Base-by-base conservation (phyloP, 2,113 vertebrate genomes). In the Microcebus tavaratra region DNA sequence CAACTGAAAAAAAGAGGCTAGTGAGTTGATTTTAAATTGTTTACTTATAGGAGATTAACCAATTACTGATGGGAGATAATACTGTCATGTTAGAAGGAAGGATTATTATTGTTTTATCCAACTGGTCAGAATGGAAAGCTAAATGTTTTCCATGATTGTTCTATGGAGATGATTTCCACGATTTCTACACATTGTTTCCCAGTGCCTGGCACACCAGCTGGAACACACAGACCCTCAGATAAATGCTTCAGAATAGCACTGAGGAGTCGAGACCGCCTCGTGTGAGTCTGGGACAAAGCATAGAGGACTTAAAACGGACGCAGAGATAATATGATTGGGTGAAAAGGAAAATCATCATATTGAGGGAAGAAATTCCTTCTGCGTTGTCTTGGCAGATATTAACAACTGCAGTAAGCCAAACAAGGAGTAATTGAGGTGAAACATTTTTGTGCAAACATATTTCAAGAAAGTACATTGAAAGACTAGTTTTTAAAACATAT, bases 401-500 rank as follows among this genome's bases (percentile, higher is more conserved):
- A 79, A 25, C 61, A 88, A 92, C 36, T 15, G 39, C 20, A 27
- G 5, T 21, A 50, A 91, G 57, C 53, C 27, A 61, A n/a, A 36
- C 34, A 75, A 27, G 29, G 57, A 5, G 42, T 65, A 59, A 73
- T 4, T n/a, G 25, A n/a, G 17, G 18, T 45, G 7, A 68, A 80
- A 75, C 6, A 57, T 11, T 88, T 91, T 80, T 70, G 63, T 70
- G 34, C 31, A 89, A 86, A 48, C 8, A 57, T 20, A 82, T 72
- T 91, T 93, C 39, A 65, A 70, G 59, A 76, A 84, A 95, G 80
- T 50, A 91, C n/a, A 68, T 9, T 70, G 39, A 91, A 91, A 96
- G 39, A 15, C 21, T 81, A 36, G 3, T 61, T 88, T 96, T 91
- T 89, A 88, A 85, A 80, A 84, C 29, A 93, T 31, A 53, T 72